Evolutionary conservation across 2,113 vertebrate species (phyloP), one percentile per base, ranked within the genome.

Genomic region (Heptranchias perlo): DNA sequence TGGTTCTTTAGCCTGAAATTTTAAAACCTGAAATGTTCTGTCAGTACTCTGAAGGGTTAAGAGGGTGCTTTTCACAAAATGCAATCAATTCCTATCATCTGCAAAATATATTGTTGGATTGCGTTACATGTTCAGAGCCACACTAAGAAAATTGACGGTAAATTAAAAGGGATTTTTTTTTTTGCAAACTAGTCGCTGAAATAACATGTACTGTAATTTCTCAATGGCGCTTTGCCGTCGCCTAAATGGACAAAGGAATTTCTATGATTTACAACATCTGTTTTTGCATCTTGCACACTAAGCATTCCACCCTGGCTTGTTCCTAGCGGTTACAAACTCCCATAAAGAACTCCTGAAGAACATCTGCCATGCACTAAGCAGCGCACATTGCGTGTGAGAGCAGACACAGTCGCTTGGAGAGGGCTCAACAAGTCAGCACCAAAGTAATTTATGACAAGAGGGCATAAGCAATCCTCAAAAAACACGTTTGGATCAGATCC

Each of bases 191-290:
- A 25, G 35, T 47, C 44, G 21, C 62, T 65, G 62, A 94, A 94
- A 58, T 91, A 91, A 91, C 49, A 35, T 35, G 52, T 35, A 91
- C 58, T 91, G 49, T 91, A 91, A 91, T 91, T 91, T 91, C 52
- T 91, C 52, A 91, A 91, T 58, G 31, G 52, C 31, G 28, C 35
- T 4, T 96, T n/a, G 61, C 78, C 94, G 31, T 31, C n/a, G 21
- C 0, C 1, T 94, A 52, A 96, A 96, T 96, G 28, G 69, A 96
- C 82, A 96, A 0, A 18, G 78, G 0, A 0, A 84, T 94, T 61
- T 0, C 4, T 44, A 54, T 96, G 95, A 96, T 92, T 97, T 96
- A 96, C 94, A 69, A 82, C 96, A 94, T 39, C 23, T 96, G 73
- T 96, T 96, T n/a, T 96, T 49, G 49, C 87, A n/a, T 1, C 78